phyloP scores from a whole-genome alignment of 2,113 vertebrate species.

The Acanthisitta chloris region DNA sequence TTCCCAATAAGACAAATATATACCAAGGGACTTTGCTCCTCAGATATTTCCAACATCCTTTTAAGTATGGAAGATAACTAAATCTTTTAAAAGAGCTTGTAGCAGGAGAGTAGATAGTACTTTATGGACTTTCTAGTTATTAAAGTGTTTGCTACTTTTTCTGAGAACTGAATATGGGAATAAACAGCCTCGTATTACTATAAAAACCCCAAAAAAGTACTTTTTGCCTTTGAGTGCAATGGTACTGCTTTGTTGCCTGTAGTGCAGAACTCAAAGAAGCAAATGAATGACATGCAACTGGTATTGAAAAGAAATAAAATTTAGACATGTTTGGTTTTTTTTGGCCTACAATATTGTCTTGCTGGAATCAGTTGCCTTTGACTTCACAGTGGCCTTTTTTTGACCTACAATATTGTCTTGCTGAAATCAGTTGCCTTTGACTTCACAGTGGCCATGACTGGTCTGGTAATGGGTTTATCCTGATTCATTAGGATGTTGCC shows the following conservation, averaged over 20 bases:
- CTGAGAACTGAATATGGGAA: not conserved
- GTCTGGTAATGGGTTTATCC: not conserved
- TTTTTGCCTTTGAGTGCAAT: not conserved
- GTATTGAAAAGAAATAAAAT: not conserved
- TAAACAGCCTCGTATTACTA: not conserved
- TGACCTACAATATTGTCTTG: no score
- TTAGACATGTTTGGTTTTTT: not conserved
- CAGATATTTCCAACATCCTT: not conserved
- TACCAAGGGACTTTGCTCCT: not conserved
- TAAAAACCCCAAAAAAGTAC: not conserved
- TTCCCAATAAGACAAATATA: not conserved
- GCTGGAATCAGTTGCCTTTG: not conserved
- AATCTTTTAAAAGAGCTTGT: not conserved
- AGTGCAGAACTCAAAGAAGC: not conserved
- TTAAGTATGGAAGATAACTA: not conserved
- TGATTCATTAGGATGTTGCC: not conserved
- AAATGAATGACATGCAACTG: not conserved
- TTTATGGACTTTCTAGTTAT: not conserved
- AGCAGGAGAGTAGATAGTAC: not conserved
- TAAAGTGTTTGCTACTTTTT: not conserved
- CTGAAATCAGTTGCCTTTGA: not conserved
- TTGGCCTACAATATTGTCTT: not conserved
- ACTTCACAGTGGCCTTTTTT: not conserved
- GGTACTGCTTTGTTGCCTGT: not conserved
- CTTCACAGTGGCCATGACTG: not conserved